These are phyloP conservation scores for Pristionchus exspectatus DNA, from an alignment of 2,888 invertebrate species.

Conservation along the genomic window DNA sequence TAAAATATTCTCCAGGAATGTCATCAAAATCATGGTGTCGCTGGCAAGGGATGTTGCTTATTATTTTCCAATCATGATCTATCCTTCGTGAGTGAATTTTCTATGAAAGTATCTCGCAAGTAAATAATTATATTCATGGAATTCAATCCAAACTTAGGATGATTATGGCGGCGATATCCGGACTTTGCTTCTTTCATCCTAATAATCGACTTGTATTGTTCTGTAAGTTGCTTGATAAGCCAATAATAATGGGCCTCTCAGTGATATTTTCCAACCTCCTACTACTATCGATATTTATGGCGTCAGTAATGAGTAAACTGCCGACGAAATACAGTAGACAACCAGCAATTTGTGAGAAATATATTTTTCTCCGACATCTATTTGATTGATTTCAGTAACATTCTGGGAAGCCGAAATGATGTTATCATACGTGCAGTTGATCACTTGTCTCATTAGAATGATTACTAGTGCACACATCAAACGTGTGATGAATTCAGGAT, in stretches of 20 bases:
- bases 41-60: not conserved
- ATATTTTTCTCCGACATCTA: not conserved
- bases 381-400: not conserved
- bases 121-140: too few relatives aligned
- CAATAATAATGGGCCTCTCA: not conserved
- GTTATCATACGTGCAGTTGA: not conserved
- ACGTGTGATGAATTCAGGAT: not conserved
- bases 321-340: not conserved
- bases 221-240: not conserved
- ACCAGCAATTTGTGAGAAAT: not conserved
- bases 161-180: not conserved
- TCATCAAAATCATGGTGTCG: not conserved
- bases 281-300: not conserved
- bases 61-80: not conserved
- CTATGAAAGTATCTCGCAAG: too few relatives aligned
- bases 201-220: not conserved
- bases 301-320: not conserved
- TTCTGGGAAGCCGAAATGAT: not conserved
- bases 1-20: not conserved
- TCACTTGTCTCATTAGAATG: not conserved
- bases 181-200: not conserved
- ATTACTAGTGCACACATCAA: not conserved
- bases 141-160: not conserved
- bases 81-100: not conserved
- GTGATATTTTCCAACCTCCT: not conserved